A percentile compares a stretch with the other conserved stretches of the same genome.
Conservation (phyloP, 30 jellyfish, hydroid and myxozoan genomes). For the Hydractinia symbiolongicarpus region DNA sequence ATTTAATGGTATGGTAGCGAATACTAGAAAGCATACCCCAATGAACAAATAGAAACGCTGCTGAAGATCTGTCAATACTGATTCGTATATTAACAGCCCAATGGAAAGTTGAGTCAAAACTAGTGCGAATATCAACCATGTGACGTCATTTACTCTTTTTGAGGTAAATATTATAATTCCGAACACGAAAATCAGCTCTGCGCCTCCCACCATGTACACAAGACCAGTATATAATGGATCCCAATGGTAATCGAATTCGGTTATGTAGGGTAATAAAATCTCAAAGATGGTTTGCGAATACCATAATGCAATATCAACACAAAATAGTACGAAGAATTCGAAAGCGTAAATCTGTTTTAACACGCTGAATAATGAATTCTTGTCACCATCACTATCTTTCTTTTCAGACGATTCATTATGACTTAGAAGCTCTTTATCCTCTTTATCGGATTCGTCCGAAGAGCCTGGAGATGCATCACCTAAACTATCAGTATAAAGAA, state of each 20-base stretch:
- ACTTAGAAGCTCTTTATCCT: no score
- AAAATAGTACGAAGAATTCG: constrained; percentile 19
- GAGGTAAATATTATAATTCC: constrained; percentile 14
- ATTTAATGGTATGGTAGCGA: constrained; percentile 34
- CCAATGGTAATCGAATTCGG: constrained; percentile 42
- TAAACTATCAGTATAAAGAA: no score
- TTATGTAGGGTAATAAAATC: constrained; percentile 23
- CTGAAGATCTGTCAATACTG: background rate
- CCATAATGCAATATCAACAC: constrained; percentile 31
- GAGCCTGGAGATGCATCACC: no score
- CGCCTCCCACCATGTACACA: constrained; percentile 33
- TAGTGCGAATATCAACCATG: constrained; percentile 21
- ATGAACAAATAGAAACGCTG: constrained; percentile 10
- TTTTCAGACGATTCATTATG: background rate
- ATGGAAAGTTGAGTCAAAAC: constrained; percentile 20
- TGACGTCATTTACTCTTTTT: constrained; percentile 22
- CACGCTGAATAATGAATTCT: background rate
- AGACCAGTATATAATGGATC: constrained; percentile 17
- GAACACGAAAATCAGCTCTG: constrained; percentile 6
- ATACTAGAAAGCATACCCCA: constrained; percentile 18
- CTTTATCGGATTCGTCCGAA: no score
- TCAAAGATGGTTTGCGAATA: constrained; percentile 24
- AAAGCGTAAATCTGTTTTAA: background rate
- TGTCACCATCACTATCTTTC: background rate
- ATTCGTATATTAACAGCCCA: constrained; percentile 24